phyloP scores from a whole-genome alignment of 2,888 invertebrate species.

The Pterostichus niger region DNA sequence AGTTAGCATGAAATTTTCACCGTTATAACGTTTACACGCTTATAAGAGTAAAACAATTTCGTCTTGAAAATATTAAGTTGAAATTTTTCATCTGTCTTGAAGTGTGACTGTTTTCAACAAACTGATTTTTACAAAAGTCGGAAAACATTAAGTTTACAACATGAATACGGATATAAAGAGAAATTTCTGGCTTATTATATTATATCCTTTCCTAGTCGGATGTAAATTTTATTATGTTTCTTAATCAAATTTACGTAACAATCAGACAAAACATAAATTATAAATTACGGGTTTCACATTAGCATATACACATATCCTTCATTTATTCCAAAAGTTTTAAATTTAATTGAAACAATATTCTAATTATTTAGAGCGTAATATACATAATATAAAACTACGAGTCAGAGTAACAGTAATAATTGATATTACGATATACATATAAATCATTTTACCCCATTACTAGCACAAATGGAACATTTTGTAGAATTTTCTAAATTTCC shows the following conservation, averaged over 20 bases:
- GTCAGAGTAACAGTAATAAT: too few relatives aligned
- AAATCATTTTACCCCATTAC: too few relatives aligned
- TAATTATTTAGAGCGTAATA: slow-evolving; percentile 33
- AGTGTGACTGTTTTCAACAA: not conserved
- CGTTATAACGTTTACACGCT: slow-evolving; percentile 44
- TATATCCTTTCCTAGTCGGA: slow-evolving; percentile 34
- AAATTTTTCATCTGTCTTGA: slow-evolving; percentile 17
- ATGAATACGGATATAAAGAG: slow-evolving; percentile 19
- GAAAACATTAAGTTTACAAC: slow-evolving; percentile 15
- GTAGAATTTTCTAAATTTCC: too few relatives aligned
- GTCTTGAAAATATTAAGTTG: slow-evolving; percentile 14
- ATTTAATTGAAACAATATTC: slow-evolving; percentile 34
- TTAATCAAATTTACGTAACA: slow-evolving; percentile 36
- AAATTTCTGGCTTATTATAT: slow-evolving; percentile 28
- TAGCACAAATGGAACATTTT: too few relatives aligned
- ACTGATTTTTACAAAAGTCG: not conserved
- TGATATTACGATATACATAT: too few relatives aligned
- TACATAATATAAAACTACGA: not conserved
- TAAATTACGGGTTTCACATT: slow-evolving; percentile 27
- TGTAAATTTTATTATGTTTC: slow-evolving; percentile 38
- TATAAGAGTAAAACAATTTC: slow-evolving; percentile 36
- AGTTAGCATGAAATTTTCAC: slow-evolving; percentile 48
- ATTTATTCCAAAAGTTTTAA: slow-evolving; percentile 22
- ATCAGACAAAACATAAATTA: slow-evolving; percentile 16
- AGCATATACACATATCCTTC: slow-evolving; percentile 41